Base-by-base conservation (phyloP, 2,797 vertebrate genomes). In the Bovichtus variegatus region DNA sequence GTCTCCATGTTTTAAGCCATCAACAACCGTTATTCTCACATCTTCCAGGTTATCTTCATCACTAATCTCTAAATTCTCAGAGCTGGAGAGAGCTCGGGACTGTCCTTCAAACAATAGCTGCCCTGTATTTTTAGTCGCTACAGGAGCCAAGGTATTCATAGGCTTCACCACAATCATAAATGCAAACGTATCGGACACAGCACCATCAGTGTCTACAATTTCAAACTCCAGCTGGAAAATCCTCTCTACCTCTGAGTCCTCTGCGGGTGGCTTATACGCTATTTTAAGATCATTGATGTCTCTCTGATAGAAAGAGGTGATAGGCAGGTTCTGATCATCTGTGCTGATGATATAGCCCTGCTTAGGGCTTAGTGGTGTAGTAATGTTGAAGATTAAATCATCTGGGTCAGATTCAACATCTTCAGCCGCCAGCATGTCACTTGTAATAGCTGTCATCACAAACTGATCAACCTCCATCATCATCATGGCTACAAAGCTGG, bases 191-290 rank as follows among this genome's bases (percentile, higher is more conserved):
- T 97, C 95, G 1, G 97, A 98, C 38, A 94, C 87, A 1, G 95
- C 92, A 0, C 96, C 96, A 0, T 97, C 96, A 0, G 87, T 87
- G 65, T 97, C 97, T 54, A 96, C 83, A 27, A 96, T 95, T 91
- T 97, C 94, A 90, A 97, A 93, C 89, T 97, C 95, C 15, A 97
- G 90, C 79, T 97, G 96, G 82, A 97, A 96, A 91, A 97, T 95
- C 60, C 87, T 91, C 74, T 97, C 97, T 7, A 79, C 61, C 4
- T 95, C 90, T 0, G 94, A 95, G 69, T 96, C 95, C 1, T 94
- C 93, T 3, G 92, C 86, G 0, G 96, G 96, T 2, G 96, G 96
- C 76, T 96, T 96, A 73, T 96, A 97, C 13, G 97, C 96, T 71
- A 97, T 96, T 92, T 96, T 98, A 55, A 98, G 91, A 74, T 97